phyloP scores from a whole-genome alignment of 2,888 invertebrate species.

The Sericinus montela region DNA sequence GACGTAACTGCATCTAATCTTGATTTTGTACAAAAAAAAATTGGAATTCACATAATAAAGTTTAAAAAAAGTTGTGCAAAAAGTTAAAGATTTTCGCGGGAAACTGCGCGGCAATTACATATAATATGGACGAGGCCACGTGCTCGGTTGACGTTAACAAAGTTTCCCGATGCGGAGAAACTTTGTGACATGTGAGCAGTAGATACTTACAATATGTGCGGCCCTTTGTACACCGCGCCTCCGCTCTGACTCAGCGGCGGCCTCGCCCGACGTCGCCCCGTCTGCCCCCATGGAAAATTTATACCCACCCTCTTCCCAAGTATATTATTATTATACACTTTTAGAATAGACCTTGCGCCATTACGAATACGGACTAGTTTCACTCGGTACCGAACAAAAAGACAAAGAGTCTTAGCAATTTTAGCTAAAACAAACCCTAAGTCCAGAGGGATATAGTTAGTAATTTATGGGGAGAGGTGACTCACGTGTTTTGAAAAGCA shows the following conservation, averaged over 20 bases:
- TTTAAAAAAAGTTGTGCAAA: constrained; percentile 13
- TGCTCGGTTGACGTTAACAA: constrained; percentile 78
- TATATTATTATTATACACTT: constrained; percentile 51
- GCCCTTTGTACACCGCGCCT: constrained; percentile 34
- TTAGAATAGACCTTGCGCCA: constrained; percentile 47
- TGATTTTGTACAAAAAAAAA: too few species aligned
- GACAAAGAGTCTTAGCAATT: constrained; percentile 73
- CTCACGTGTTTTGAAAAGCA: constrained; percentile 70
- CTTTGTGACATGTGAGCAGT: constrained; percentile 79
- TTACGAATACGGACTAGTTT: constrained; percentile 46
- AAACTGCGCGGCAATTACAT: constrained; percentile 60
- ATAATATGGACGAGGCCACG: constrained; percentile 71
- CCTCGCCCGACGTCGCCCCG: constrained; percentile 77
- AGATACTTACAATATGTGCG: constrained; percentile 74
- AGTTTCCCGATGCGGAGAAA: constrained; percentile 77
- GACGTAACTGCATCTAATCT: too few species aligned
- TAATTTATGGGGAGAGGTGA: constrained; percentile 67
- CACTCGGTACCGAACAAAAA: constrained; percentile 35
- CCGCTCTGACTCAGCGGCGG: constrained; percentile 77
- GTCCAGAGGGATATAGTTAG: constrained; percentile 72
- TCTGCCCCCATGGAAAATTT: constrained; percentile 78
- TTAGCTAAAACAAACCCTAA: constrained; percentile 75
- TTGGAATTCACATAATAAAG: neutral
- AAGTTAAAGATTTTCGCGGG: constrained; percentile 31
- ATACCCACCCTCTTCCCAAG: constrained; percentile 75